A percentile compares a stretch with the other conserved stretches of the same genome.
Evolutionary conservation across 1,140 invertebrate genomes (phyloP).

Genomic region (Camponotus pennsylvanicus): DNA sequence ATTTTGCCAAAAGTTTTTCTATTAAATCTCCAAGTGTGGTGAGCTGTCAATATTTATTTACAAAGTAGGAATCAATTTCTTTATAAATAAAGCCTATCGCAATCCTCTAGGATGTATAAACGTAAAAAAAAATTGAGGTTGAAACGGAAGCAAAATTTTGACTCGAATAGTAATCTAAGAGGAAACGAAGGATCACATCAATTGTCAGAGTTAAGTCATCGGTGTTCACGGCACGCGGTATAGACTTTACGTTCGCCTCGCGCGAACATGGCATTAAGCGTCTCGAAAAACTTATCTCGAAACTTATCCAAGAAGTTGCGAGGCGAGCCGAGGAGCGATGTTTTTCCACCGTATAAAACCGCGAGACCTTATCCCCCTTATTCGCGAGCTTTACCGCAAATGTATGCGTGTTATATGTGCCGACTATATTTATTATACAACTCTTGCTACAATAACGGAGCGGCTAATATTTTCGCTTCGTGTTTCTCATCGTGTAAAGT

Average conservation of each 20-base stretch:
- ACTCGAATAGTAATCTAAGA: not conserved
- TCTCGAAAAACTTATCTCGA: slow-evolving; percentile 34
- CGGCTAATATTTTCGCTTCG: slow-evolving; percentile 15
- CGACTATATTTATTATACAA: not conserved
- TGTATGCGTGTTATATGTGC: not conserved
- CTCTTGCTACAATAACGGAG: not conserved
- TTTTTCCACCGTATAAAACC: slow-evolving; percentile 24
- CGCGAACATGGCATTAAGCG: slow-evolving; percentile 43
- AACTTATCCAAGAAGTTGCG: slow-evolving; percentile 5
- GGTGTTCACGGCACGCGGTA: not conserved
- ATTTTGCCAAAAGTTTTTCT: too few species aligned
- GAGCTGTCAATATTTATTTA: too few species aligned
- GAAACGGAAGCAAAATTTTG: too few species aligned
- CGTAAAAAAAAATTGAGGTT: too few species aligned
- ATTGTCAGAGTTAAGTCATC: not conserved
- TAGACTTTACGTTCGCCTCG: slow-evolving; percentile 10
- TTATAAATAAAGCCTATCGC: too few species aligned
- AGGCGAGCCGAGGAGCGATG: not conserved
- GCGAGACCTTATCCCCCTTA: slow-evolving; percentile 8
- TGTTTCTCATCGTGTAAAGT: slow-evolving; percentile 15
- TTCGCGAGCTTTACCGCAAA: not conserved
- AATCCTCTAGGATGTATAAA: too few species aligned
- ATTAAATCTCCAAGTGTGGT: too few species aligned
- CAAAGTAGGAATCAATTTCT: too few species aligned
- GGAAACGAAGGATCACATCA: not conserved